Evolutionary conservation across 1,140 invertebrate genomes (phyloP), one percentile per base, ranked within the genome.

Genomic region (Heliconius hermathena): DNA sequence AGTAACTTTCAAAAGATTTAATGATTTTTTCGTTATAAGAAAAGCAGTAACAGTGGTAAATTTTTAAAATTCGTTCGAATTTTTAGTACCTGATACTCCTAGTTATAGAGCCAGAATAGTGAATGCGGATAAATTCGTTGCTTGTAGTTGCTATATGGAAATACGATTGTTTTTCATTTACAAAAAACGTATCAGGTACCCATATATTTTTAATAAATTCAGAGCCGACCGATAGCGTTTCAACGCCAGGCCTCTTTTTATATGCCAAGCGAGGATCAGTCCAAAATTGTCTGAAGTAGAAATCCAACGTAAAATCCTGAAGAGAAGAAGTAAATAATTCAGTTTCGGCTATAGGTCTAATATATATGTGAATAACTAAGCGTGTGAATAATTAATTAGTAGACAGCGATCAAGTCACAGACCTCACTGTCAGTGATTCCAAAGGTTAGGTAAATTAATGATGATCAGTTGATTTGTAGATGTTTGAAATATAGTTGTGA

Each of bases 241-340:
- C 97, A 78, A 98, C 97, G 81, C 97, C 97, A 71, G 96, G 96
- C 90, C 97, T 95, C 94, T 98, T 97, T 92, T 97, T 97, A 95
- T 99, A 99, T 78, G 97, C 97, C 89, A 99, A 96, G 89, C 99
- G 96, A 82, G 98, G 98, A 95, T 99, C 99, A 90, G 97, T 98
- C 99, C 99, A 99, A 95, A 98, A 98, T 96, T 99, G 99, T 92
- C 99, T 97, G 96, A 99, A 99, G 97, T 99, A 99, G 96, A 99
- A 99, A 96, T 99, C 99, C 96, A 99, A 95, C 78, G 99, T 99
- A 95, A 99, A 99, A 96, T 99, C 99, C 98, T 99, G 95, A 81
- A 86, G 82, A 85, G 85, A 81, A 85, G 77, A 86, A 82, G 60
- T 66, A 29, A 66, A n/a, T 26, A 66, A 11, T 26, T 66, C 73